These are phyloP conservation scores for Tolypeutes matacus DNA, from an alignment of 2,797 vertebrate genomes.

Conservation along the genomic window DNA sequence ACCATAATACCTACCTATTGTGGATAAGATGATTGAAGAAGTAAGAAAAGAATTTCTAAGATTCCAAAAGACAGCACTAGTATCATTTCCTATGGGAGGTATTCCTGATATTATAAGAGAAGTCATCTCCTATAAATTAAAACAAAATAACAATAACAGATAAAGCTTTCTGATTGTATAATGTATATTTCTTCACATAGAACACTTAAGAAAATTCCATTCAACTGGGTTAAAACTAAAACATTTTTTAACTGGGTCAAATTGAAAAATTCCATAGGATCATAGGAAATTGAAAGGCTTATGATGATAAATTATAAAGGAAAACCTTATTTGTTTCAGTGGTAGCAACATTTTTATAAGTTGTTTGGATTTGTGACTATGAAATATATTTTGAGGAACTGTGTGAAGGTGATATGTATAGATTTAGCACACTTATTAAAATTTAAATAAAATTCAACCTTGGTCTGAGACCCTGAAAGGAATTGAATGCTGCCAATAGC, in stretches of 20 bases:
- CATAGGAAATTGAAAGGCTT: background rate
- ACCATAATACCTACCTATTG: background rate
- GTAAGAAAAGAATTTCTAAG: background rate
- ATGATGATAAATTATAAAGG: background rate
- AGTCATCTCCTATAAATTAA: constrained; percentile 28
- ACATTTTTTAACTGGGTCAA: background rate
- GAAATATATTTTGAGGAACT: background rate
- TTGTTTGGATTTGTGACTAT: background rate
- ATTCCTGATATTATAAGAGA: constrained; percentile 30
- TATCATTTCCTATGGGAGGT: constrained; percentile 16
- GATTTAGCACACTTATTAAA: background rate
- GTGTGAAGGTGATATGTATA: background rate
- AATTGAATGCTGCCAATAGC: background rate
- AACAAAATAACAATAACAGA: background rate
- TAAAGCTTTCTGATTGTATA: background rate
- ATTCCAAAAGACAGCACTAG: background rate
- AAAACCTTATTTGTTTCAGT: background rate
- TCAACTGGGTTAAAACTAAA: constrained; percentile 7
- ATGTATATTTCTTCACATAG: background rate
- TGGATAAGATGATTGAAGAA: background rate
- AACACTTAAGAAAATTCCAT: constrained; percentile 32
- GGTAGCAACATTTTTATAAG: background rate
- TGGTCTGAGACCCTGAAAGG: background rate
- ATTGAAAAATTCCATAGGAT: background rate
- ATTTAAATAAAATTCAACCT: constrained; percentile 25